Percentiles rank a stretch among this genome's conserved stretches.
Evolutionary conservation across 2,888 invertebrate genomes (phyloP).

Genomic region (Mechanitis messenoides): DNA sequence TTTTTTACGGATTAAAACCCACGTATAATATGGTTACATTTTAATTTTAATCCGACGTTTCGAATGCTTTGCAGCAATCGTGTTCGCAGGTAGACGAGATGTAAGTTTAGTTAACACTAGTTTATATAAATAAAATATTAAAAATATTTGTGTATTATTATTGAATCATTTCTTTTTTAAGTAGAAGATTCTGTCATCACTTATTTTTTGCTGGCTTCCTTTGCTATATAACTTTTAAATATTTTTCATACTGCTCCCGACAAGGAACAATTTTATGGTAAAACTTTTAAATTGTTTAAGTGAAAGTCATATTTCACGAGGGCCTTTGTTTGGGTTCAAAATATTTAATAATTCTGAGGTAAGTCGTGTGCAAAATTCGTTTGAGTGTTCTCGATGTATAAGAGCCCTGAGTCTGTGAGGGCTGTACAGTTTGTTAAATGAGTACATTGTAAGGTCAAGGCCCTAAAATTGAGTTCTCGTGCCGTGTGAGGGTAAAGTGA

Average conservation of each 20-base stretch:
- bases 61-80: too few relatives aligned
- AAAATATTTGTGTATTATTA: too few relatives aligned
- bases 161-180: too few relatives aligned
- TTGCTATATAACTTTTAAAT: slow-evolving; percentile 10
- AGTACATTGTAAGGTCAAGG: slow-evolving; percentile 30
- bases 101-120: too few relatives aligned
- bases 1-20: too few relatives aligned
- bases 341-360: neutral
- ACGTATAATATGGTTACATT: too few relatives aligned
- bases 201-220: slow-evolving; percentile 1
- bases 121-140: too few relatives aligned
- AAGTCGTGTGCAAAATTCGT: slow-evolving; percentile 18
- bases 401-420: slow-evolving; percentile 19
- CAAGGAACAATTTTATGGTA: slow-evolving; percentile 14
- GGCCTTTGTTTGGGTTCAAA: slow-evolving; percentile 1
- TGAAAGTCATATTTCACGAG: slow-evolving; percentile 1
- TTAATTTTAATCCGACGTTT: too few relatives aligned
- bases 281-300: slow-evolving; percentile 18
- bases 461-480: slow-evolving; percentile 27
- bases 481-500: slow-evolving; percentile 21
- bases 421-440: slow-evolving; percentile 26
- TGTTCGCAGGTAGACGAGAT: too few relatives aligned
- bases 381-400: slow-evolving; percentile 23
- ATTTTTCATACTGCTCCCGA: slow-evolving; percentile 12
- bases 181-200: too few relatives aligned